A percentile compares a stretch with the other conserved stretches of the same genome.
phyloP scores from a whole-genome alignment of 2,797 vertebrate species.

The Enoplosus armatus region DNA sequence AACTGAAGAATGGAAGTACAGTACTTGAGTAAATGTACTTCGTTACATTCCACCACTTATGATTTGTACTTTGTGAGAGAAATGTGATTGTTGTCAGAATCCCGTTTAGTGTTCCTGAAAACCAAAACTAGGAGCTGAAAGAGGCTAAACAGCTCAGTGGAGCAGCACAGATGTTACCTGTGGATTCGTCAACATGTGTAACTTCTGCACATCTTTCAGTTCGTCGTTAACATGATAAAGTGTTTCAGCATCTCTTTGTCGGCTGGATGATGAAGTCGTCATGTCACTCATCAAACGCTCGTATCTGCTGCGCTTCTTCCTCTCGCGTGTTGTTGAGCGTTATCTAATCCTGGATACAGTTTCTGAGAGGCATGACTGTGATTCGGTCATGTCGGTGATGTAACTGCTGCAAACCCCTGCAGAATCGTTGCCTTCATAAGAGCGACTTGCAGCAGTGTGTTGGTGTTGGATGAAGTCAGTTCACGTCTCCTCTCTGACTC shows the following conservation, averaged over 20 bases:
- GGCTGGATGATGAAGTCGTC: no score
- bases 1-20: background rate
- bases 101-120: no score
- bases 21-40: no score
- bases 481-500: conserved; percentile 12
- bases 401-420: conserved; percentile 7
- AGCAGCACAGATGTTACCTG: no score
- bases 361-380: background rate
- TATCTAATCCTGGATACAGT: background rate
- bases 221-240: background rate
- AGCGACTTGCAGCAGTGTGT: background rate
- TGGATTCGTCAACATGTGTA: no score
- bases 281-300: no score
- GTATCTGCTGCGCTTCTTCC: background rate
- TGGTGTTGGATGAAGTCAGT: background rate
- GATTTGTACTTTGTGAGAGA: no score
- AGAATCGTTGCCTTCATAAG: background rate
- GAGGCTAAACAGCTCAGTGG: background rate
- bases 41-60: no score
- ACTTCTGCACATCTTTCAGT: no score
- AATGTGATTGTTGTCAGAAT: no score
- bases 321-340: background rate
- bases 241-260: no score
- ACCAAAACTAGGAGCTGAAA: background rate
- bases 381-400: conserved; percentile 14